Percentiles rank a stretch among this genome's conserved stretches.
phyloP scores from a whole-genome alignment of 2,113 vertebrate species.

The Pachypanchax playfairii region DNA sequence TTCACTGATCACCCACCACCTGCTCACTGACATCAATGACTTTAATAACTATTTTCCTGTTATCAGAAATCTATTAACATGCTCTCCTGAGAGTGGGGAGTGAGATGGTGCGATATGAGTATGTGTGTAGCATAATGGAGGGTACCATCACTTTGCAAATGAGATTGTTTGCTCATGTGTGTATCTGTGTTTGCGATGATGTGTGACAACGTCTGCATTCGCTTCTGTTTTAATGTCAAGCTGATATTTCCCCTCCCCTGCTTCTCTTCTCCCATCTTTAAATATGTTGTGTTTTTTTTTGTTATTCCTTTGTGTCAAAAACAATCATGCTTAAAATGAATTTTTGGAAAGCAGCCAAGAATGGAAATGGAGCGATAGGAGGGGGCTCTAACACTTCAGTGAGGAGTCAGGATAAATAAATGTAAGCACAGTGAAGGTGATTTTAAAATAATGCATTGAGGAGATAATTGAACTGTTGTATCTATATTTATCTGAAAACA shows the following conservation, averaged over 20 bases:
- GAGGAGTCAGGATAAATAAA: conserved; percentile 22
- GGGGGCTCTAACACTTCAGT: conserved; percentile 16
- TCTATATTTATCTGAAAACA: conserved; percentile 12
- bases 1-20: conserved; percentile 44
- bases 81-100: conserved; percentile 31
- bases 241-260: conserved; percentile 33
- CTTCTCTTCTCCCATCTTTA: conserved; percentile 25
- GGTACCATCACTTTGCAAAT: conserved; percentile 50
- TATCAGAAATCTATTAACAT: conserved; percentile 50
- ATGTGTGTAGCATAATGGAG: conserved; percentile 51
- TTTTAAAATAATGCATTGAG: conserved; percentile 14
- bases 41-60: conserved; percentile 51
- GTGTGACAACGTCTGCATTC: conserved; percentile 38
- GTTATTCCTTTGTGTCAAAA: conserved; percentile 31
- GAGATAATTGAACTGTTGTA: neutral
- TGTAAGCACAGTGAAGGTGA: conserved; percentile 12
- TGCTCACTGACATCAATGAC: conserved; percentile 42
- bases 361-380: conserved; percentile 18
- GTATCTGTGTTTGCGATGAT: conserved; percentile 36
- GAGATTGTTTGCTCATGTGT: conserved; percentile 50
- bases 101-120: conserved; percentile 45
- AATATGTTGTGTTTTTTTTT: conserved; percentile 33
- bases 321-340: conserved; percentile 42
- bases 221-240: conserved; percentile 44
- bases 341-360: conserved; percentile 39